A percentile compares a stretch with the other conserved stretches of the same genome.
These are phyloP conservation scores for Halcyon smyrnensis DNA, from an alignment of 2,797 vertebrate species.

Conservation along the genomic window DNA sequence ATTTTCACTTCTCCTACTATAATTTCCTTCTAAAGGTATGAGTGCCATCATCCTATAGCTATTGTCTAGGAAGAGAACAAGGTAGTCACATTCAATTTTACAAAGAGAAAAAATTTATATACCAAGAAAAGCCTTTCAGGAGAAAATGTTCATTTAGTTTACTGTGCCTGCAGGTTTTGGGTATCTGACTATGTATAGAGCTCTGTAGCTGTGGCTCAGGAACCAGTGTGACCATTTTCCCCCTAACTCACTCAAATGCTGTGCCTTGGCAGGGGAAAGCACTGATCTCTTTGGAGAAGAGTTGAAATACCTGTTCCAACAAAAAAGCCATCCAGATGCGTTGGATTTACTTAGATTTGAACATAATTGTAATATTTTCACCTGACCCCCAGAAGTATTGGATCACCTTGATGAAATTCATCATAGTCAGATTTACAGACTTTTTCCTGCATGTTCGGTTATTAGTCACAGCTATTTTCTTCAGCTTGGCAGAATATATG, in stretches of 20 bases:
- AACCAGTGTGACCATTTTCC: background rate
- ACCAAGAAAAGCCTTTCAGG: background rate
- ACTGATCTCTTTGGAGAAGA: slow-evolving; percentile 19
- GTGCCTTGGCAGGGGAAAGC: background rate
- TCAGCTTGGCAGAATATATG: slow-evolving; percentile 75
- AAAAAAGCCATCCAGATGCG: background rate
- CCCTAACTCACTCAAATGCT: background rate
- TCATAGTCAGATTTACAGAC: slow-evolving; percentile 70
- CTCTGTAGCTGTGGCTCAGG: background rate
- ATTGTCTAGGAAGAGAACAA: background rate
- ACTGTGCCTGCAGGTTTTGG: background rate
- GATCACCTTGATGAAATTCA: slow-evolving; percentile 57
- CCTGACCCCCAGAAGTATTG: slow-evolving; percentile 48
- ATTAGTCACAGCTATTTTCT: slow-evolving; percentile 75
- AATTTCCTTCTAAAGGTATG: background rate
- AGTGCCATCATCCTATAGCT: background rate
- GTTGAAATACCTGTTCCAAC: background rate
- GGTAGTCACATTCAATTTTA: background rate
- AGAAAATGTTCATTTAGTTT: background rate
- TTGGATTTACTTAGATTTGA: slow-evolving; percentile 48
- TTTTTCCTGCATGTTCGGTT: slow-evolving; percentile 67
- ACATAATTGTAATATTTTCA: slow-evolving; percentile 48
- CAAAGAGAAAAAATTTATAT: fast-evolving
- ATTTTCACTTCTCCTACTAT: background rate
- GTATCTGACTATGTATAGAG: background rate